Base-by-base conservation (phyloP, 2,797 vertebrate genomes). In the Platyrinchus mystaceus region DNA sequence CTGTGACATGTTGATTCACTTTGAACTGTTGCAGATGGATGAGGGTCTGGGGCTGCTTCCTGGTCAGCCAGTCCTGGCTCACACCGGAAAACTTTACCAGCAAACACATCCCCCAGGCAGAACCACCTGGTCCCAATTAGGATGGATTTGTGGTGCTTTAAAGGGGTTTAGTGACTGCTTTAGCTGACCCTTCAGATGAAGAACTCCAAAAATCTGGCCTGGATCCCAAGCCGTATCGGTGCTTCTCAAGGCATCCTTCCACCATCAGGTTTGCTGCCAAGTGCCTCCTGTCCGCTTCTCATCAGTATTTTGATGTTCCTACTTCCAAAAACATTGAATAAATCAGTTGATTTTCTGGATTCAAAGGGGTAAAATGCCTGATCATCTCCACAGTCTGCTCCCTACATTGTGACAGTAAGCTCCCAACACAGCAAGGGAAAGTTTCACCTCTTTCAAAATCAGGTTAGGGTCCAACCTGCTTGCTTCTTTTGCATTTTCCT, bases 61-160 rank as follows among this genome's bases (percentile, higher is more conserved):
- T 78, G 66, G 68, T 71, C 27, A 1, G 43, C 21, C 76, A 67
- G 60, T 32, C 23, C 58, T 47, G 62, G 58, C 41, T 93, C 59
- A 81, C 0, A 0, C 41, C 63, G 68, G 50, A 81, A 63, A 78
- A 79, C 37, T 71, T 89, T 26, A 78, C 58, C 28, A 7, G 62
- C n/a, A 74, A 85, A 87, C 1, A 4, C n/a, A 21, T 50, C 43
- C 73, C 83, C 62, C 43, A 50, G 73, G 64, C 43, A 80, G 64
- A 94, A 46, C 85, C 95, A 84, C 74, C 92, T 94, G 92, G 76
- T 96, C 87, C 66, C 78, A 93, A 86, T 94, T 91, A 88, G 76
- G 60, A 79, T 47, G 9, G 7, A 52, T 82, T 79, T 95, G 52
- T 69, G 74, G 37, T 70, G 77, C 41, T 91, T 94, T 86, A 69